Evolutionary conservation across 1,140 invertebrate species (phyloP), one percentile per base, ranked within the genome.

Genomic region (Rhizoglyphus robini): DNA sequence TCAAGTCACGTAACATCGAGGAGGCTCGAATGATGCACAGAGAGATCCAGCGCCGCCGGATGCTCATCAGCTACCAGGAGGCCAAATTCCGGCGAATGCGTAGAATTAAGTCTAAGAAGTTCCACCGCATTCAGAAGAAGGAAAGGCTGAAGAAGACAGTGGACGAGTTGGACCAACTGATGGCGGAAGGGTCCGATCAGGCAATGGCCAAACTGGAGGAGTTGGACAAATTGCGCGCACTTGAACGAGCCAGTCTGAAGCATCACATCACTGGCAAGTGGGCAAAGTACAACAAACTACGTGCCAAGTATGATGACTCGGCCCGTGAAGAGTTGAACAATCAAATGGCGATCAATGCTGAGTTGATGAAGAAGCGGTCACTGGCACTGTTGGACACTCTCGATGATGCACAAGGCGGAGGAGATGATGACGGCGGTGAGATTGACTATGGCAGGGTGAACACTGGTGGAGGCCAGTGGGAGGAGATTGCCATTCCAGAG

Each of bases 181-280:
- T 20, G 11, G 38, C 15, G 4, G 29, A 27, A 2, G 30, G 36
- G 11, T 8, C 36, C 0, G 86, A 91, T 71, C 85, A 85, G 60
- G 95, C 92, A 18, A 71, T 90, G 4, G 84, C 88, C 71, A 91
- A 90, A 76, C 74, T 98, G 11, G 83, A 91, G 69, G 81, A 86
- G 69, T 73, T 96, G 51, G 92, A 98, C 68, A 87, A 83, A 74
- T 80, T 82, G 27, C 80, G 94, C 71, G 87, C 91, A 41, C 75
- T 88, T 73, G 96, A 99, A 74, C 79, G 96, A 71, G 87, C 90
- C 70, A 89, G 86, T 54, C 78, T 97, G 30, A 83, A 91, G 57
- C 96, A 99, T 76, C 86, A 88, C 72, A 90, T 86, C 72, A 93
- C 89, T 20, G 90, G 91, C n/a, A 90, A 96, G 72, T 98, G 92